phyloP scores from a whole-genome alignment of 23 tunicate species.

The Styela clava region DNA sequence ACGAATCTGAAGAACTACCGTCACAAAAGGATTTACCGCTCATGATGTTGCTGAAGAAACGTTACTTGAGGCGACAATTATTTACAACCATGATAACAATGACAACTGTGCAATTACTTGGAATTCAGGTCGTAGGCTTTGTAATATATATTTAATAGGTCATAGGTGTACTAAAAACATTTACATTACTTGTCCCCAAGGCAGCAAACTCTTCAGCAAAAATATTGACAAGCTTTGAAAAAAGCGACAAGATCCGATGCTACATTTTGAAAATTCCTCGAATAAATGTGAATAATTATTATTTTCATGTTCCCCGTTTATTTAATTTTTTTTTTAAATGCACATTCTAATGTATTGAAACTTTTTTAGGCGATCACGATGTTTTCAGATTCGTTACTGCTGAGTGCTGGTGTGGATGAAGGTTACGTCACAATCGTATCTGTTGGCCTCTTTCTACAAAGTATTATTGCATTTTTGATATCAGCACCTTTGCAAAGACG shows the following conservation, averaged over 20 bases:
- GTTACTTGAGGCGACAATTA: not conserved
- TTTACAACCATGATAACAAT: not conserved
- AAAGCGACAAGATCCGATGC: no score
- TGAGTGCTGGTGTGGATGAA: not conserved
- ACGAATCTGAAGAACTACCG: not conserved
- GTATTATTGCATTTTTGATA: not conserved
- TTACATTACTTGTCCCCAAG: no score
- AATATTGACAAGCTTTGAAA: no score
- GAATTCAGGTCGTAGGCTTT: conserved; percentile 36
- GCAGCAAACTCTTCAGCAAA: no score
- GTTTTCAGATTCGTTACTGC: conserved; percentile 5
- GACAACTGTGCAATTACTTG: conserved; percentile 7
- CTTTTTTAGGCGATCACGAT: conserved; percentile 13
- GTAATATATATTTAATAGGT: not conserved
- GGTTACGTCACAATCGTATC: conserved; percentile 12
- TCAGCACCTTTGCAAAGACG: not conserved
- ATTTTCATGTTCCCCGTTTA: no score
- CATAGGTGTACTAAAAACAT: no score
- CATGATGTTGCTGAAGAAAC: not conserved
- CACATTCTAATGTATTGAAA: no score
- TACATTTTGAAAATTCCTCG: no score
- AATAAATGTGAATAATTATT: no score
- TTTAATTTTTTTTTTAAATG: no score
- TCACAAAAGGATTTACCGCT: not conserved
- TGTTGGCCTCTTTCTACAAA: conserved; percentile 7